A percentile compares a stretch with the other conserved stretches of the same genome.
Evolutionary conservation across 1,140 invertebrate genomes (phyloP).

Genomic region (Palaemon carinicauda): DNA sequence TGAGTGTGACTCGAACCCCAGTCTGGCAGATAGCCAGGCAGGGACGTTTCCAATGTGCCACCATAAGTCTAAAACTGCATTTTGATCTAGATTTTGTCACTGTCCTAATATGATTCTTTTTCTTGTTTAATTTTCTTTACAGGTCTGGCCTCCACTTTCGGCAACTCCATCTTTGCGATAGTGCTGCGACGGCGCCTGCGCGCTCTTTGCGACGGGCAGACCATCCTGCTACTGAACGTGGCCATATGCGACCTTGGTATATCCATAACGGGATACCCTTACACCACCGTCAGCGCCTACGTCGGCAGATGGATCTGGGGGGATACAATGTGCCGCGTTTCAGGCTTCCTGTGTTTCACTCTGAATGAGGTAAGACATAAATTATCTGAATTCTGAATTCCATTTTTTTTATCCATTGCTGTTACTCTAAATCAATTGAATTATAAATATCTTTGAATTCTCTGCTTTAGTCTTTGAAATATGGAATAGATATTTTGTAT

Average conservation of each 20-base stretch:
- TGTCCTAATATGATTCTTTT: not conserved
- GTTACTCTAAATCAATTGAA: too few species aligned
- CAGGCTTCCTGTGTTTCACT: slow-evolving; percentile 29
- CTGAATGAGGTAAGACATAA: slow-evolving; percentile 32
- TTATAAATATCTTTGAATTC: too few species aligned
- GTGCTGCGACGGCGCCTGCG: not conserved
- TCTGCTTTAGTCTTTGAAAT: too few species aligned
- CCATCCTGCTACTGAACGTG: slow-evolving; percentile 14
- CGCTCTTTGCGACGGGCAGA: slow-evolving; percentile 18
- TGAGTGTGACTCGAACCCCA: too few species aligned
- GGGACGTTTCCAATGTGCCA: too few species aligned
- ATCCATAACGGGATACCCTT: slow-evolving; percentile 28
- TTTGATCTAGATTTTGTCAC: too few species aligned
- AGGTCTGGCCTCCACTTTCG: not conserved
- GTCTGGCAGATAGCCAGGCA: too few species aligned
- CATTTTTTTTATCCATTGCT: too few species aligned
- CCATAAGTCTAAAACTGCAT: too few species aligned
- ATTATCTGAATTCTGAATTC: too few species aligned
- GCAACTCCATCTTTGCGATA: slow-evolving; percentile 8
- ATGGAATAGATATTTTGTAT: too few species aligned
- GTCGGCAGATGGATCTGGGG: slow-evolving; percentile 15
- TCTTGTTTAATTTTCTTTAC: not conserved
- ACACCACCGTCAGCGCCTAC: slow-evolving; percentile 30
- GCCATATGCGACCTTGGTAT: slow-evolving; percentile 22
- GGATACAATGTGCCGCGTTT: slow-evolving; percentile 22